These are phyloP conservation scores for Globodera ellingtonae DNA, from an alignment of 1,140 invertebrate species.

Conservation along the genomic window DNA sequence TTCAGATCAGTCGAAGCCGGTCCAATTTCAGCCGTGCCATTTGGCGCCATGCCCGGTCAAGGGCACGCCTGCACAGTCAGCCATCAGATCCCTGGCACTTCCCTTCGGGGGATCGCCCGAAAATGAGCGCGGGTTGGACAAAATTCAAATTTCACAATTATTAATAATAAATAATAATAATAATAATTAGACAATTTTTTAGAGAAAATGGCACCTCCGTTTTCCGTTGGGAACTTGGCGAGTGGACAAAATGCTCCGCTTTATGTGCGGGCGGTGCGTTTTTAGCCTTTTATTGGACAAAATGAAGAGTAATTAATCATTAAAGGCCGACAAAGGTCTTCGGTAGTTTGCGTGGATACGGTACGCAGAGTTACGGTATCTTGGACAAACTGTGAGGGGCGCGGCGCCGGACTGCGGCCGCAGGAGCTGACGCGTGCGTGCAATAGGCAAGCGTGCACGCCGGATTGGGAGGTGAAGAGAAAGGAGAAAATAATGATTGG, in stretches of 20 bases:
- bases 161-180: too few species aligned
- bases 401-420: slow-evolving; percentile 74
- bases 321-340: slow-evolving; percentile 75
- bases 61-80: background rate
- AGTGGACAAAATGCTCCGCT: slow-evolving; percentile 83
- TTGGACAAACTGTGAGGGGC: slow-evolving; percentile 78
- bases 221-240: slow-evolving; percentile 67
- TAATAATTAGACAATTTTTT: slow-evolving; percentile 1
- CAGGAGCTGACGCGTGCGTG: slow-evolving; percentile 85
- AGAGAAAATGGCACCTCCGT: slow-evolving; percentile 2
- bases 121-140: slow-evolving; percentile 15
- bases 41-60: slow-evolving; percentile 29
- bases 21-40: slow-evolving; percentile 58
- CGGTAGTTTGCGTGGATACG: slow-evolving; percentile 84
- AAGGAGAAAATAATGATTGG: too few species aligned
- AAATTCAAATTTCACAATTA: background rate
- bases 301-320: background rate
- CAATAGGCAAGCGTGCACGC: slow-evolving; percentile 83
- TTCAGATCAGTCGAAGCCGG: slow-evolving; percentile 47
- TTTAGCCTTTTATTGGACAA: background rate
- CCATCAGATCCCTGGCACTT: background rate
- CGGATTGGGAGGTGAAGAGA: slow-evolving; percentile 59
- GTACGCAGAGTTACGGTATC: slow-evolving; percentile 81
- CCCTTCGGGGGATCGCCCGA: slow-evolving; percentile 16
- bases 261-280: slow-evolving; percentile 81